Evolutionary conservation across 23 tunicate species (phyloP).

Genomic region (Diplosoma virens): DNA sequence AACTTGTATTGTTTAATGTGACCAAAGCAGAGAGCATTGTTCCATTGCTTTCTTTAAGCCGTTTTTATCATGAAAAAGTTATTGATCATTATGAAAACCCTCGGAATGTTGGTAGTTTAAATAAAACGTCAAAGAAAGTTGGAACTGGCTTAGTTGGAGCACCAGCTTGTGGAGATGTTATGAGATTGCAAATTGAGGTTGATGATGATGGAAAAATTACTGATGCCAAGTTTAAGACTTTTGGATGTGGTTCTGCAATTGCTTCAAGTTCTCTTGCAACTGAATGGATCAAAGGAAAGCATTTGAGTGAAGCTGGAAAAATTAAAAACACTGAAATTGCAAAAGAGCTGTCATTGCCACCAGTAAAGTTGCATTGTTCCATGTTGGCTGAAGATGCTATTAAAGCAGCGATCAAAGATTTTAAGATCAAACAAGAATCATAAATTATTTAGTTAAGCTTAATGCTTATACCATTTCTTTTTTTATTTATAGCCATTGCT

Average conservation of each 20-base stretch:
- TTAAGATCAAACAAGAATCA: slow-evolving; percentile 51
- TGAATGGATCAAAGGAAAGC: slow-evolving; percentile 93
- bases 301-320: slow-evolving; percentile 65
- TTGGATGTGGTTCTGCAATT: slow-evolving; percentile 99
- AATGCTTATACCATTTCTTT: too few species aligned
- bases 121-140: slow-evolving; percentile 69
- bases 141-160: slow-evolving; percentile 99
- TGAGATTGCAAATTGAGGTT: slow-evolving; percentile 93
- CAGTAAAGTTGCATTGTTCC: slow-evolving; percentile 98
- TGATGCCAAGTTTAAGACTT: slow-evolving; percentile 99
- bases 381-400: slow-evolving; percentile 99
- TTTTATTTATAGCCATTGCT: too few species aligned
- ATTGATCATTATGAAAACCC: slow-evolving; percentile 97
- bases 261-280: slow-evolving; percentile 99
- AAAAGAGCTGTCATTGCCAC: slow-evolving; percentile 95
- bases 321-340: slow-evolving; percentile 88
- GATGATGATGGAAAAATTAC: slow-evolving; percentile 89
- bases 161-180: slow-evolving; percentile 99
- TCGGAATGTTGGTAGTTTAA: slow-evolving; percentile 90
- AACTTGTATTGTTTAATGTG: neutral
- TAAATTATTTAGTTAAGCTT: too few species aligned
- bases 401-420: slow-evolving; percentile 93
- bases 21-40: neutral
- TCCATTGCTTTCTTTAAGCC: too few species aligned
- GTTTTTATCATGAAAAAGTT: slow-evolving; percentile 76